A percentile compares a stretch with the other conserved stretches of the same genome.
These are phyloP conservation scores for Zaprionus africanus DNA, from an alignment of 1,140 invertebrate genomes.

Conservation along the genomic window DNA sequence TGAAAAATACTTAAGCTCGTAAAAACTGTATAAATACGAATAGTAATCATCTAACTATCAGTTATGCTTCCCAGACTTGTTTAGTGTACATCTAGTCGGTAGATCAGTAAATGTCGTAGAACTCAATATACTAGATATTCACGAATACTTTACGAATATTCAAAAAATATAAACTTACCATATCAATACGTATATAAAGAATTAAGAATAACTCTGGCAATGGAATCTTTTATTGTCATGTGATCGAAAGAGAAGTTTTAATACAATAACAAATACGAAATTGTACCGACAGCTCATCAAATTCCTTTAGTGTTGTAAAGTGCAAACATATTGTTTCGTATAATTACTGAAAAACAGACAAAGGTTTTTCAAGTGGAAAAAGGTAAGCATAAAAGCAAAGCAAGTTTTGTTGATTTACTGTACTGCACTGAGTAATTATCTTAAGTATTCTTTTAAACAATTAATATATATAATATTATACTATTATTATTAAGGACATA, in stretches of 20 bases:
- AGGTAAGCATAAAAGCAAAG: slow-evolving; percentile 10
- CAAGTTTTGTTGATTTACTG: not conserved
- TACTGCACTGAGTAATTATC: not conserved
- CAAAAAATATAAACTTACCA: slow-evolving; percentile 24
- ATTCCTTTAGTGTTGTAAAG: slow-evolving; percentile 24
- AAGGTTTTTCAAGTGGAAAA: not conserved
- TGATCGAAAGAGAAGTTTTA: slow-evolving; percentile 18
- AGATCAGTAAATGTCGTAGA: slow-evolving; percentile 23
- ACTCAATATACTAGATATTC: not conserved
- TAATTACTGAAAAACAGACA: not conserved
- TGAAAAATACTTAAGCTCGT: slow-evolving; percentile 48
- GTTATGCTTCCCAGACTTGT: slow-evolving; percentile 20
- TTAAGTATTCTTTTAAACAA: too few relatives aligned
- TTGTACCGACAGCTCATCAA: not conserved
- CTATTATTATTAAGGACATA: too few relatives aligned
- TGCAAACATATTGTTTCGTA: slow-evolving; percentile 18
- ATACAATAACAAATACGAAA: not conserved
- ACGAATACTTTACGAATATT: not conserved
- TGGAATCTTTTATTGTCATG: not conserved
- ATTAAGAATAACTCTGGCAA: slow-evolving; percentile 5
- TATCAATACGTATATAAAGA: slow-evolving; percentile 30
- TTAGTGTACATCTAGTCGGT: slow-evolving; percentile 15
- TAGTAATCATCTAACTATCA: slow-evolving; percentile 6
- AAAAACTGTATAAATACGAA: not conserved
- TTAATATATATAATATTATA: too few relatives aligned